Percentiles rank a stretch among this genome's conserved stretches.
These are phyloP conservation scores for Micromesistius poutassou DNA, from an alignment of 2,797 vertebrate species.

Conservation along the genomic window DNA sequence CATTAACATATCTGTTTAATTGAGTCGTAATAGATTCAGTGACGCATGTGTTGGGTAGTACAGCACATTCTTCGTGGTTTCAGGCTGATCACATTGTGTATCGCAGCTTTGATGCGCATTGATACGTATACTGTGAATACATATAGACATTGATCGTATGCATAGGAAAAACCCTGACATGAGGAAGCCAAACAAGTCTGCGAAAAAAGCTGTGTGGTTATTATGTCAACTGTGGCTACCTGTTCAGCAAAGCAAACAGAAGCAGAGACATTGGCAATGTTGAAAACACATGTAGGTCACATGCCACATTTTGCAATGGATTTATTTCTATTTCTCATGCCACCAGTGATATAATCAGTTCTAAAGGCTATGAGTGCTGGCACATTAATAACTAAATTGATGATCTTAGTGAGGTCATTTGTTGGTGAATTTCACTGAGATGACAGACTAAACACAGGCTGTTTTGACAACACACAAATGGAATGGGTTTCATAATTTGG, in stretches of 20 bases:
- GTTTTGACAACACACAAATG: slow-evolving; percentile 22
- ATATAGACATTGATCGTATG: slow-evolving; percentile 41
- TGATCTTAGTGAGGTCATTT: slow-evolving; percentile 19
- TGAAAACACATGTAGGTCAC: slow-evolving; percentile 9
- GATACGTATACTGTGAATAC: slow-evolving; percentile 8
- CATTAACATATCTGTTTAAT: background rate
- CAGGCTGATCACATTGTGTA: slow-evolving; percentile 18
- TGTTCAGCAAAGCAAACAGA: slow-evolving; percentile 17
- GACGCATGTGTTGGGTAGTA: slow-evolving; percentile 19
- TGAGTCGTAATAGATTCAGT: slow-evolving; percentile 26
- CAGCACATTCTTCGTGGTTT: slow-evolving; percentile 34
- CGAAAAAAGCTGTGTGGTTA: background rate
- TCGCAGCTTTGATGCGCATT: slow-evolving; percentile 46
- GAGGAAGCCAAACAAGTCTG: slow-evolving; percentile 26
- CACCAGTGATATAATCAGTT: slow-evolving; percentile 4
- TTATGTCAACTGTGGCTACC: slow-evolving; percentile 5
- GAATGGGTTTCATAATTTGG: slow-evolving; percentile 14
- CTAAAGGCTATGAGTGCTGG: slow-evolving; percentile 16
- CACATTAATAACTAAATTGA: slow-evolving; percentile 17
- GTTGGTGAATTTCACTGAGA: slow-evolving; percentile 22
- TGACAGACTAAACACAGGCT: slow-evolving; percentile 28
- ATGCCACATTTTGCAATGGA: slow-evolving; percentile 12
- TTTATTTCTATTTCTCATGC: background rate
- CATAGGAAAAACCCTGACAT: slow-evolving; percentile 35
- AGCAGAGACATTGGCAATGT: slow-evolving; percentile 2